Evolutionary conservation across 2,888 invertebrate genomes (phyloP).

Genomic region (Euproctis similis): DNA sequence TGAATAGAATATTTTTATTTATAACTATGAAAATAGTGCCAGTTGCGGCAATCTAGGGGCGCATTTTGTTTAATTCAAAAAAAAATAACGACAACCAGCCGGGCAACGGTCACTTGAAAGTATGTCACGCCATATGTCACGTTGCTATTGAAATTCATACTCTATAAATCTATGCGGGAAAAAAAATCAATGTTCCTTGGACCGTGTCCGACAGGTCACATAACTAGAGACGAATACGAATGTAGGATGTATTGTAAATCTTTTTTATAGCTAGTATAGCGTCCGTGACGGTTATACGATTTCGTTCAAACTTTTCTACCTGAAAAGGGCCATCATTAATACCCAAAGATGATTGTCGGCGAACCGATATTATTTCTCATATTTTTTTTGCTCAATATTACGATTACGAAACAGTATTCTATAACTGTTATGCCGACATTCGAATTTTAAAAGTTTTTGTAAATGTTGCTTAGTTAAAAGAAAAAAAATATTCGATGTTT

Average conservation of each 20-base stretch:
- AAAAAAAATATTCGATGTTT: slow-evolving; percentile 39
- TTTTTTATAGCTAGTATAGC: slow-evolving; percentile 64
- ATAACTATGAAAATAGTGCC: too few relatives aligned
- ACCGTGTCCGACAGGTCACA: slow-evolving; percentile 61
- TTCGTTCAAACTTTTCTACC: slow-evolving; percentile 68
- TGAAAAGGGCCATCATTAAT: slow-evolving; percentile 70
- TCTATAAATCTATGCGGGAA: slow-evolving; percentile 48
- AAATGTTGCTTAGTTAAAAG: slow-evolving; percentile 23
- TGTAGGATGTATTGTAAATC: slow-evolving; percentile 68
- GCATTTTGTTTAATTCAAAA: too few relatives aligned
- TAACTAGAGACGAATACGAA: slow-evolving; percentile 69
- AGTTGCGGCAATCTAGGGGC: too few relatives aligned
- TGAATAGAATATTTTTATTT: too few relatives aligned
- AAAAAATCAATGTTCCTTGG: slow-evolving; percentile 56
- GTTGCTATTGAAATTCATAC: slow-evolving; percentile 38
- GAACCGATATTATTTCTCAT: slow-evolving; percentile 57
- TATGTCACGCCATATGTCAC: slow-evolving; percentile 68
- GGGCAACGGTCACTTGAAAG: slow-evolving; percentile 51
- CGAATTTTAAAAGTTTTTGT: slow-evolving; percentile 41
- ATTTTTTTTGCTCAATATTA: slow-evolving; percentile 50
- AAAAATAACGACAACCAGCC: slow-evolving; percentile 46
- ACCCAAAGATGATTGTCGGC: slow-evolving; percentile 66
- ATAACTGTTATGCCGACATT: slow-evolving; percentile 51
- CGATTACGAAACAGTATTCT: slow-evolving; percentile 47
- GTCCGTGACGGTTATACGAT: slow-evolving; percentile 70